phyloP scores from a whole-genome alignment of 37 sponge, comb jelly and placozoan species.

The Agelas oroides region DNA sequence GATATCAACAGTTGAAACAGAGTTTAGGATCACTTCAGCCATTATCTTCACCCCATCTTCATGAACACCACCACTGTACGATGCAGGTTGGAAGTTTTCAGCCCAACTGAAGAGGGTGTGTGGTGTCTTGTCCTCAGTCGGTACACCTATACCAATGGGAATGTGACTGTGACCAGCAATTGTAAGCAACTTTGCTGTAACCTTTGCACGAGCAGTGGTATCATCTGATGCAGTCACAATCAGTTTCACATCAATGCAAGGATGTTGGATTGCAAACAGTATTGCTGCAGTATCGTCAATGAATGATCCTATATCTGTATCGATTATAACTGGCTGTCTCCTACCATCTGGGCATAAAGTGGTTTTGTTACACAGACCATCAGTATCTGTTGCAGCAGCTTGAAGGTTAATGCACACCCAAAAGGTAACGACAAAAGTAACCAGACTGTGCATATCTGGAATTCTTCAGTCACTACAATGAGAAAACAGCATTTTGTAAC shows the following conservation, averaged over 20 bases:
- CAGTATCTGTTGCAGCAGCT: too few relatives aligned
- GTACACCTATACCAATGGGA: conserved; percentile 79
- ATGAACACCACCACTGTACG: conserved; percentile 74
- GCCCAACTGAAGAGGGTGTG: conserved; percentile 64
- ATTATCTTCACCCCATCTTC: conserved; percentile 70
- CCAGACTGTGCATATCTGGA: too few relatives aligned
- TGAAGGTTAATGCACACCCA: too few relatives aligned
- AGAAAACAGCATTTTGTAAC: too few relatives aligned
- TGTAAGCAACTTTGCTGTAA: conserved; percentile 58
- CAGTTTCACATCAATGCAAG: conserved; percentile 63
- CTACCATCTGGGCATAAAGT: too few relatives aligned
- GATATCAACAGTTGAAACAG: conserved; percentile 37
- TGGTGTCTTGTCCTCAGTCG: conserved; percentile 11
- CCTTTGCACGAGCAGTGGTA: too few relatives aligned
- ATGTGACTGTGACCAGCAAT: conserved; percentile 57
- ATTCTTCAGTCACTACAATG: too few relatives aligned
- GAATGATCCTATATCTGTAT: too few relatives aligned
- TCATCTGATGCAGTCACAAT: conserved; percentile 73
- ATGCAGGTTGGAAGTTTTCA: conserved; percentile 22
- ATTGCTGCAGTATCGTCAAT: conserved; percentile 79
- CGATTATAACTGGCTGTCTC: conserved; percentile 83
- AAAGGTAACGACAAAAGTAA: too few relatives aligned
- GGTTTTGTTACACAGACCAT: too few relatives aligned
- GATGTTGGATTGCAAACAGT: conserved; percentile 51
- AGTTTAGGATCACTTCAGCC: conserved; percentile 51